Conservation (phyloP, 2,797 vertebrate genomes). For the Typhlichthys eigenmanni region DNA sequence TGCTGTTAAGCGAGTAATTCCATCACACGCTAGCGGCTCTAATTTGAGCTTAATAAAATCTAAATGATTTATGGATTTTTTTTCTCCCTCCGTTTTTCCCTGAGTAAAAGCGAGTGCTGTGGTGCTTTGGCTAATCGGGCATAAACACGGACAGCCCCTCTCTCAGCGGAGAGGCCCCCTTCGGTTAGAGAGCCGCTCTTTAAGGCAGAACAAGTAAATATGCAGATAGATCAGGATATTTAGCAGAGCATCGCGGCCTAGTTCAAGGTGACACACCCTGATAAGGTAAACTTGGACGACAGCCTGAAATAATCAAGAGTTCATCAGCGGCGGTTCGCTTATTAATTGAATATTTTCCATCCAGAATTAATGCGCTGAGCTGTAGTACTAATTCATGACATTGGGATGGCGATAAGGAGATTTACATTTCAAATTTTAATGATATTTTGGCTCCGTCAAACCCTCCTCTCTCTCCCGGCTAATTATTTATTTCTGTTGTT, state of each 20-base stretch:
- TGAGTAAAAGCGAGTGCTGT: conserved; percentile 58
- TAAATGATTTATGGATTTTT: conserved; percentile 75
- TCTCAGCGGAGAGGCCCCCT: conserved; percentile 42
- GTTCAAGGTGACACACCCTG: conserved; percentile 81
- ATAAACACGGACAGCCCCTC: conserved; percentile 62
- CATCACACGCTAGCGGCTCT: conserved; percentile 74
- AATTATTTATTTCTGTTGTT: conserved; percentile 79
- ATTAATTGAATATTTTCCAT: conserved; percentile 85
- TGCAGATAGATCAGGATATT: conserved; percentile 73
- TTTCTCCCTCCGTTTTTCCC: conserved; percentile 14
- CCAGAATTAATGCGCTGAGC: conserved; percentile 75
- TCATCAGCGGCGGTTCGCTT: conserved; percentile 81
- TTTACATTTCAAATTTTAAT: conserved; percentile 84
- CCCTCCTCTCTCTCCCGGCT: conserved; percentile 62
- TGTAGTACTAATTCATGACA: conserved; percentile 74
- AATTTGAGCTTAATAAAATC: conserved; percentile 75
- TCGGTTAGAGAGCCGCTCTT: conserved; percentile 59
- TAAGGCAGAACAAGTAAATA: conserved; percentile 64
- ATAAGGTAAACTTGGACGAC: conserved; percentile 80
- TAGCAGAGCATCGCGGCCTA: conserved; percentile 75
- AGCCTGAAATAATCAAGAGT: conserved; percentile 83
- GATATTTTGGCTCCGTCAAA: conserved; percentile 77
- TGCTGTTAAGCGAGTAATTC: conserved; percentile 57
- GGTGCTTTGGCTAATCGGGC: conserved; percentile 71
- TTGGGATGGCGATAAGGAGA: conserved; percentile 78